Conservation (phyloP, 53 echinoderm and acorn worm species). For the Paracentrotus lividus region DNA sequence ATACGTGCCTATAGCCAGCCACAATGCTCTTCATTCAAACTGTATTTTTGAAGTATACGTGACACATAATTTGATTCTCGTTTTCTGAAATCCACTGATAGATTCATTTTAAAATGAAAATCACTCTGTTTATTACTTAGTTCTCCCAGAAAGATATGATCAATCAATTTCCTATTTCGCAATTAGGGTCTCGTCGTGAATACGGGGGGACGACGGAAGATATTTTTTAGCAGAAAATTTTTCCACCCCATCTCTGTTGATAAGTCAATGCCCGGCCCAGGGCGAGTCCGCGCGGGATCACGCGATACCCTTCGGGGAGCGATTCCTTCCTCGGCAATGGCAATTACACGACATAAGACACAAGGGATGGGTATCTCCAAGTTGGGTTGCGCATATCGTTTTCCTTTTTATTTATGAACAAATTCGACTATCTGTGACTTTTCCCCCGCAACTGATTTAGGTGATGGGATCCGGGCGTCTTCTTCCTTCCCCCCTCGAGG, state of each 20-base stretch:
- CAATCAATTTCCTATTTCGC: slow-evolving; percentile 58
- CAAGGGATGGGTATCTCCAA: slow-evolving; percentile 64
- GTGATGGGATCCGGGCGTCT: slow-evolving; percentile 68
- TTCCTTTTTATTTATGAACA: slow-evolving; percentile 72
- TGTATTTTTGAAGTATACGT: slow-evolving; percentile 43
- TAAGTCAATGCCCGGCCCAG: slow-evolving; percentile 71
- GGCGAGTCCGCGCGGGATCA: slow-evolving; percentile 57
- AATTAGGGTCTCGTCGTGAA: slow-evolving; percentile 27
- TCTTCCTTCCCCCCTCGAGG: slow-evolving; percentile 71
- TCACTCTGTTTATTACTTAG: slow-evolving; percentile 35
- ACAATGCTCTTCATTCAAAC: slow-evolving; percentile 1
- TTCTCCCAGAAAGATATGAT: slow-evolving; percentile 21
- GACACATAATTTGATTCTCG: slow-evolving; percentile 64
- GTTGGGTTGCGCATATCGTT: slow-evolving; percentile 69
- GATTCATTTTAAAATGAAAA: slow-evolving; percentile 54
- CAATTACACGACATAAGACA: slow-evolving; percentile 73
- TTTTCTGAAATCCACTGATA: slow-evolving; percentile 37
- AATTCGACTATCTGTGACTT: slow-evolving; percentile 72
- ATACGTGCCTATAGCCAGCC: not conserved
- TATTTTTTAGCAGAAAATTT: slow-evolving; percentile 49
- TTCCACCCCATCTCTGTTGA: slow-evolving; percentile 55
- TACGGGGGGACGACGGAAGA: slow-evolving; percentile 54
- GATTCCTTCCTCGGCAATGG: slow-evolving; percentile 64
- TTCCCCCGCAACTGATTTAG: slow-evolving; percentile 75
- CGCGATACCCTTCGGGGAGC: slow-evolving; percentile 66